Evolutionary conservation across 2,888 invertebrate species (phyloP).

Genomic region (Dryobota labecula): DNA sequence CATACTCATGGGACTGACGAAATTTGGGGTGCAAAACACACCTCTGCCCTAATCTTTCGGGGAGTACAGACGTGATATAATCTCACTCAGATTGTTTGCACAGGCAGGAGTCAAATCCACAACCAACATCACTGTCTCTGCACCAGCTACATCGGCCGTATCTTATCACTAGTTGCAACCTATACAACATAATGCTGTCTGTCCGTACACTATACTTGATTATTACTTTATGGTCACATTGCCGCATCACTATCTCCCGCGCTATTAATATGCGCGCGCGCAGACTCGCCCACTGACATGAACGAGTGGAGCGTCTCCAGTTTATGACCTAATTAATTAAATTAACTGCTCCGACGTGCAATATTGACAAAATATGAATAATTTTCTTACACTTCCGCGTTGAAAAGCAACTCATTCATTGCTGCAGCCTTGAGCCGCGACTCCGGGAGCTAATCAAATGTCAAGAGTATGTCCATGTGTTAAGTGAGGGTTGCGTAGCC

Average conservation of each 20-base stretch:
- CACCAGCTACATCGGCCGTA: not conserved
- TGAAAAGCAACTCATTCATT: slow-evolving; percentile 9
- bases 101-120: not conserved
- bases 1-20: not conserved
- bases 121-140: not conserved
- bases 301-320: slow-evolving; percentile 47
- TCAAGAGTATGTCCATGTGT: not conserved
- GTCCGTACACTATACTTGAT: slow-evolving; percentile 30
- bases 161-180: slow-evolving; percentile 36
- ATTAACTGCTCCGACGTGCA: slow-evolving; percentile 39
- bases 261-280: slow-evolving; percentile 62
- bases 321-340: slow-evolving; percentile 61
- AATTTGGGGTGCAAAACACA: not conserved
- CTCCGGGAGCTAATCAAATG: not conserved
- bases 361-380: slow-evolving; percentile 50
- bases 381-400: slow-evolving; percentile 24
- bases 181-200: slow-evolving; percentile 25
- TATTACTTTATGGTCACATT: slow-evolving; percentile 47
- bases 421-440: not conserved
- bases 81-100: not conserved
- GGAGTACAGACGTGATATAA: not conserved
- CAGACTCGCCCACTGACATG: slow-evolving; percentile 57
- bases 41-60: not conserved
- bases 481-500: not conserved
- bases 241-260: slow-evolving; percentile 57